Conservation (phyloP, 2,888 invertebrate genomes). For the Anodontia alba region DNA sequence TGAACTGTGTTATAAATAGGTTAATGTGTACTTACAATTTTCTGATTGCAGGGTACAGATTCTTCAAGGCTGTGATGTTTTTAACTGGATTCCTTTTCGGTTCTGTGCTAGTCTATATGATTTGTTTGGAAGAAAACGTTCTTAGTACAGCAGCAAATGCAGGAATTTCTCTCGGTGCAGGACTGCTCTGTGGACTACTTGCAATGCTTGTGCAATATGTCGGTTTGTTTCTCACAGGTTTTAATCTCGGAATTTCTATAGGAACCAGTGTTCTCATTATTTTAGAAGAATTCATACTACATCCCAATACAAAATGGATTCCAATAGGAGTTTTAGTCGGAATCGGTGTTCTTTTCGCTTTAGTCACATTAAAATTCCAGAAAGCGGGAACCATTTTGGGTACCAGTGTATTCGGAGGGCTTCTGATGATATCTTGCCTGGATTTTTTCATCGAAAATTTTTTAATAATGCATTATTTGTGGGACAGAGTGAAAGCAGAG, state of each 20-base stretch:
- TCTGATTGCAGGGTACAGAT: slow-evolving; percentile 91
- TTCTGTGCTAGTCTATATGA: slow-evolving; percentile 91
- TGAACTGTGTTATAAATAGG: no score
- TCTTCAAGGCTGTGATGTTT: slow-evolving; percentile 95
- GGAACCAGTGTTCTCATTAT: slow-evolving; percentile 81
- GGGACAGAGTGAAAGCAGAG: slow-evolving; percentile 88
- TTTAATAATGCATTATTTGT: slow-evolving; percentile 89
- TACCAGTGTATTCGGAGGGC: slow-evolving; percentile 91
- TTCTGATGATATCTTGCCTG: slow-evolving; percentile 89
- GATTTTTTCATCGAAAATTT: slow-evolving; percentile 92
- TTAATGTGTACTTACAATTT: no score
- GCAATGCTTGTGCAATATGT: slow-evolving; percentile 93
- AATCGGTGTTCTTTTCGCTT: slow-evolving; percentile 89
- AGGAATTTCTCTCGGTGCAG: slow-evolving; percentile 91
- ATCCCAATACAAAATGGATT: slow-evolving; percentile 89
- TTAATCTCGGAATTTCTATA: slow-evolving; percentile 89
- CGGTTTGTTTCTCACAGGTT: slow-evolving; percentile 92
- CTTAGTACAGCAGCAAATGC: slow-evolving; percentile 89
- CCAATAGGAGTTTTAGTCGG: slow-evolving; percentile 89
- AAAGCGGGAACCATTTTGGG: slow-evolving; percentile 91
- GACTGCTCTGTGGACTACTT: slow-evolving; percentile 91
- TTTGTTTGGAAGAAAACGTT: slow-evolving; percentile 92
- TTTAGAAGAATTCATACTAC: slow-evolving; percentile 87
- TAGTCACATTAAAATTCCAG: slow-evolving; percentile 91
- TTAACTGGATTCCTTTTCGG: slow-evolving; percentile 94